phyloP scores from a whole-genome alignment of 2,888 invertebrate species.

The Limenitis arthemis region DNA sequence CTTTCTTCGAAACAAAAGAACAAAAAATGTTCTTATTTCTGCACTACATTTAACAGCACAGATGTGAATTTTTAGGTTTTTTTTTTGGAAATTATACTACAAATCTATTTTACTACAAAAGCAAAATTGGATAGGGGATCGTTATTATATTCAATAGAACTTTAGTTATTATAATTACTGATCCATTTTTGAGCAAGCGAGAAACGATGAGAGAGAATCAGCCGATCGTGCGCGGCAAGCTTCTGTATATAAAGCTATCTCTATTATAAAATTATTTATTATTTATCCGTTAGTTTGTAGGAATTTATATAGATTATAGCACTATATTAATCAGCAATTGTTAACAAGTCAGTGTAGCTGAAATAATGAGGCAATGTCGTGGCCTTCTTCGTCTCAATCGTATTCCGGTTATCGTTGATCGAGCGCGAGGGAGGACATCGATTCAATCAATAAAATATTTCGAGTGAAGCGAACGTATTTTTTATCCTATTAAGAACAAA shows the following conservation, averaged over 20 bases:
- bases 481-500: slow-evolving; percentile 45
- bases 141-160: slow-evolving; percentile 43
- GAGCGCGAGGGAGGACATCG: slow-evolving; percentile 45
- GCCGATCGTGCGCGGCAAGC: slow-evolving; percentile 50
- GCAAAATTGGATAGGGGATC: slow-evolving; percentile 37
- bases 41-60: too few species aligned
- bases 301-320: slow-evolving; percentile 30
- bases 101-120: too few species aligned
- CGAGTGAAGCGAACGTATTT: slow-evolving; percentile 47
- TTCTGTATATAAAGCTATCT: slow-evolving; percentile 67
- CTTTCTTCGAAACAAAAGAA: too few species aligned
- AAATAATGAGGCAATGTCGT: slow-evolving; percentile 54
- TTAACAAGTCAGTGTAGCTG: slow-evolving; percentile 50
- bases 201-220: slow-evolving; percentile 29
- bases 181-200: slow-evolving; percentile 32
- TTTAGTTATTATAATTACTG: slow-evolving; percentile 35
- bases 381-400: slow-evolving; percentile 45
- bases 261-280: slow-evolving; percentile 61
- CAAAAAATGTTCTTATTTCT: too few species aligned
- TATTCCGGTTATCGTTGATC: slow-evolving; percentile 46
- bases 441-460: slow-evolving; percentile 40
- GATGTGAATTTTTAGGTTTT: too few species aligned
- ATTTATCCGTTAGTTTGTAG: slow-evolving; percentile 58
- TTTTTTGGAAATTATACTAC: too few species aligned
- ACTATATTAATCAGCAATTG: slow-evolving; percentile 51